Evolutionary conservation across 2,888 invertebrate species (phyloP).

Genomic region (Tridacna crocea): DNA sequence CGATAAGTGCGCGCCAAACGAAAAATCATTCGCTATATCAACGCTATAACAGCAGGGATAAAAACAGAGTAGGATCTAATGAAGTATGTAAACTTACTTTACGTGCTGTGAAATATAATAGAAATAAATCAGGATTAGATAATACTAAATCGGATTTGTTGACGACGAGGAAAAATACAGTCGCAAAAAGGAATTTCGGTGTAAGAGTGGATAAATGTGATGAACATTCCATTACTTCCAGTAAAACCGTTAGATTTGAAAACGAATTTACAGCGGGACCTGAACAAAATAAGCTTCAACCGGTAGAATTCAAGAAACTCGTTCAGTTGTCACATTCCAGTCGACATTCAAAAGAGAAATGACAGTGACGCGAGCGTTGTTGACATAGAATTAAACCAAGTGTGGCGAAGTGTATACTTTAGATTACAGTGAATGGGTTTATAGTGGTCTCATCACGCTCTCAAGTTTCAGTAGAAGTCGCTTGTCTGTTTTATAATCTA

Average conservation of each 20-base stretch:
- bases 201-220: not conserved
- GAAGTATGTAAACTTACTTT: slow-evolving; percentile 11
- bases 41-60: slow-evolving; percentile 4
- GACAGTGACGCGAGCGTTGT: not conserved
- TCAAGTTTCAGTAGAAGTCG: not conserved
- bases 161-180: not conserved
- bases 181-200: not conserved
- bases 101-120: slow-evolving; percentile 14
- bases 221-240: not conserved
- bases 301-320: slow-evolving; percentile 9
- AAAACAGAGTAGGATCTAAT: slow-evolving; percentile 7
- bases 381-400: slow-evolving; percentile 15
- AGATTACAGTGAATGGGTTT: not conserved
- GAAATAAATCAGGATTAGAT: not conserved
- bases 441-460: not conserved
- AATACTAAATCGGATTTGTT: slow-evolving; percentile 23
- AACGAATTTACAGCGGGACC: not conserved
- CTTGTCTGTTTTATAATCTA: not conserved
- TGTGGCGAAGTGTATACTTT: slow-evolving; percentile 10
- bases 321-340: slow-evolving; percentile 12
- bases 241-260: slow-evolving; percentile 12
- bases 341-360: slow-evolving; percentile 10
- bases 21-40: slow-evolving; percentile 12
- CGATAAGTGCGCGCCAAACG: slow-evolving; percentile 15
- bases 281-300: not conserved